phyloP scores from a whole-genome alignment of 2,113 vertebrate species.

The Odontesthes bonariensis region DNA sequence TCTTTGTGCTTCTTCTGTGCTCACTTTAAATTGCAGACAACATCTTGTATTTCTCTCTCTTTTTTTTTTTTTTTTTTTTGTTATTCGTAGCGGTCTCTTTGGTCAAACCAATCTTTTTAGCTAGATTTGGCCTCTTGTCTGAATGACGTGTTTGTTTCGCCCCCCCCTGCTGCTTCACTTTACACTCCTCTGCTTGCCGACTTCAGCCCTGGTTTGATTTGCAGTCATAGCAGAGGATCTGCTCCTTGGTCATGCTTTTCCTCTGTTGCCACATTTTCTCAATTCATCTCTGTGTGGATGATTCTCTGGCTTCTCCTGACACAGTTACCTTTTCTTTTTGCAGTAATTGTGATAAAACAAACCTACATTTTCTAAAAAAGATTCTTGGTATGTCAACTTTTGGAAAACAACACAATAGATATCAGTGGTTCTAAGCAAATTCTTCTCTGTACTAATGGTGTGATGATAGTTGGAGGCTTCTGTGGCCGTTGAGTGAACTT shows the following conservation, averaged over 20 bases:
- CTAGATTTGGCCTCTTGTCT: neutral
- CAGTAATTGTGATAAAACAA: neutral
- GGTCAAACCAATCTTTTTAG: neutral
- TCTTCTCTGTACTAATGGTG: conserved; percentile 14
- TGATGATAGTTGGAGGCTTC: conserved; percentile 31
- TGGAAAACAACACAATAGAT: conserved; percentile 19
- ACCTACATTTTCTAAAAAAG: neutral
- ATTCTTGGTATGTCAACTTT: neutral
- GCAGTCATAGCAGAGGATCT: conserved; percentile 48
- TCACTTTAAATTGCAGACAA: conserved; percentile 19
- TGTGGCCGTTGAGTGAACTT: conserved; percentile 49
- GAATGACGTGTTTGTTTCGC: neutral
- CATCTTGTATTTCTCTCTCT: neutral
- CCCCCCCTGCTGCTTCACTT: neutral
- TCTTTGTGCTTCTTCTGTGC: conserved; percentile 16
- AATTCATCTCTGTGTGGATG: conserved; percentile 46
- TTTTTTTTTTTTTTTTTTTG: conserved; percentile 25
- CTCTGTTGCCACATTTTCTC: conserved; percentile 52
- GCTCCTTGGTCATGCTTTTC: conserved; percentile 57
- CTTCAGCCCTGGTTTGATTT: conserved; percentile 56
- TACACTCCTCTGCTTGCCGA: neutral
- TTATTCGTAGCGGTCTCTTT: neutral
- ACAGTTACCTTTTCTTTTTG: neutral
- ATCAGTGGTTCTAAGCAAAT: neutral
- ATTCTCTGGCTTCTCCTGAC: conserved; percentile 53